These are phyloP conservation scores for Blastobasis lacticolella DNA, from an alignment of 2,888 invertebrate species.

Conservation along the genomic window DNA sequence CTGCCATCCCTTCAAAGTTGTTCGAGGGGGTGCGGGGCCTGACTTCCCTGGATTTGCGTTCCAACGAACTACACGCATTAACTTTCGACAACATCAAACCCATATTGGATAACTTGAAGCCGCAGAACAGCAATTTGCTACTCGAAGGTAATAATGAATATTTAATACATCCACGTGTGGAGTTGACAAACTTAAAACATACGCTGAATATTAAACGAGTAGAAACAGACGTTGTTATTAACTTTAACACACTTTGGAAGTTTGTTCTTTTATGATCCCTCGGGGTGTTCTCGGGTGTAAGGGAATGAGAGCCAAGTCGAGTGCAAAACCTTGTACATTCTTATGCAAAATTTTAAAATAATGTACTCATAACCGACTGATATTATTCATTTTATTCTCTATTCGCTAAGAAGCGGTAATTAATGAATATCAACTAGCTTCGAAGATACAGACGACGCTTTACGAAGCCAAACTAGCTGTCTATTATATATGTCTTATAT, in stretches of 20 bases:
- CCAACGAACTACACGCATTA: slow-evolving; percentile 84
- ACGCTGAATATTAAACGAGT: slow-evolving; percentile 59
- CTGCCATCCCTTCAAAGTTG: slow-evolving; percentile 79
- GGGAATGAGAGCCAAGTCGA: slow-evolving; percentile 22
- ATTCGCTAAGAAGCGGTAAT: too few species aligned
- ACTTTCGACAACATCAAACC: slow-evolving; percentile 85
- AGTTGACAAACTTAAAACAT: slow-evolving; percentile 53
- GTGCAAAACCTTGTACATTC: slow-evolving; percentile 31
- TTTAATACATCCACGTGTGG: slow-evolving; percentile 40
- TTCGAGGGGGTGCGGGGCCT: slow-evolving; percentile 83
- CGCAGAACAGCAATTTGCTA: slow-evolving; percentile 81
- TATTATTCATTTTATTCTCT: too few species aligned
- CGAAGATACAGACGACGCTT: too few species aligned
- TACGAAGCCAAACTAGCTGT: too few species aligned
- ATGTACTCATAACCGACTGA: too few species aligned
- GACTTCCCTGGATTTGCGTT: slow-evolving; percentile 83
- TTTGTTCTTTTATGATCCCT: slow-evolving; percentile 56
- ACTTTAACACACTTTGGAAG: slow-evolving; percentile 52
- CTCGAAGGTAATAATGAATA: slow-evolving; percentile 79
- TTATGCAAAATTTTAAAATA: background rate
- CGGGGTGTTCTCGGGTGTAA: slow-evolving; percentile 40
- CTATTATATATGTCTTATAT: too few species aligned
- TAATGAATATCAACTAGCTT: too few species aligned
- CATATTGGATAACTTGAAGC: slow-evolving; percentile 84
- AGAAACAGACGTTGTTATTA: slow-evolving; percentile 49